A percentile compares a stretch with the other conserved stretches of the same genome.
Conservation (phyloP, 2,797 vertebrate genomes). For the Chanos chanos region DNA sequence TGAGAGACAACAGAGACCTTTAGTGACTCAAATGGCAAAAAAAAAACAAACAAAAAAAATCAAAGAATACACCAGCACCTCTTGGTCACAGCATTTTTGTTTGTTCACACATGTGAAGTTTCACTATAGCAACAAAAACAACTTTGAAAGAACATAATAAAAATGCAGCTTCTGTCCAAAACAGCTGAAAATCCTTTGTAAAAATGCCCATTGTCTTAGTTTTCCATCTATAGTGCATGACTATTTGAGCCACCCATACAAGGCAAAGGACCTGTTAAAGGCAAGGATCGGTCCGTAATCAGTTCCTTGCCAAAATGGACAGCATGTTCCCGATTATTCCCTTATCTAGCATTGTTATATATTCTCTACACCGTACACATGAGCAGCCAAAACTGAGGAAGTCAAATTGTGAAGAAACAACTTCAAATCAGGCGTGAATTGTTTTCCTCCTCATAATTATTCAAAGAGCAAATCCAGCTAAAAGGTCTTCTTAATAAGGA, state of each 20-base stretch:
- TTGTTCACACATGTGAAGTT: slow-evolving; percentile 4
- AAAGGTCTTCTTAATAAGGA: too few species aligned
- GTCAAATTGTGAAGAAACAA: too few species aligned
- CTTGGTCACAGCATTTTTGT: slow-evolving; percentile 2
- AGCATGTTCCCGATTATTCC: too few species aligned
- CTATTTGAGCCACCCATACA: not conserved
- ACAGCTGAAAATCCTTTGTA: not conserved
- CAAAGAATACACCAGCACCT: slow-evolving; percentile 18
- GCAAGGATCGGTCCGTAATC: too few species aligned
- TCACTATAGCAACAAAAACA: slow-evolving; percentile 5
- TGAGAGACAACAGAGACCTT: slow-evolving; percentile 37
- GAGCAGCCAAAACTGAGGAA: too few species aligned
- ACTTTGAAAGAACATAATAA: not conserved
- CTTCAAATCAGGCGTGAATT: too few species aligned
- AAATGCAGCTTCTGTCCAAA: not conserved
- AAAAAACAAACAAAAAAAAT: slow-evolving; percentile 11
- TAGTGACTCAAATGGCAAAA: slow-evolving; percentile 22
- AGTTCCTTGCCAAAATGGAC: too few species aligned
- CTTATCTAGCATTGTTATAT: too few species aligned
- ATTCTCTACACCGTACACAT: too few species aligned
- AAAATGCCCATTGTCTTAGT: slow-evolving; percentile 12
- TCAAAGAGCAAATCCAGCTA: too few species aligned
- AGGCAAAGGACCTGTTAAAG: slow-evolving; percentile 4
- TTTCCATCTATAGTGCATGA: slow-evolving; percentile 9
- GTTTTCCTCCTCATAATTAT: too few species aligned